A percentile compares a stretch with the other conserved stretches of the same genome.
Evolutionary conservation across 2,888 invertebrate species (phyloP).

Genomic region (Blastobasis adustella): DNA sequence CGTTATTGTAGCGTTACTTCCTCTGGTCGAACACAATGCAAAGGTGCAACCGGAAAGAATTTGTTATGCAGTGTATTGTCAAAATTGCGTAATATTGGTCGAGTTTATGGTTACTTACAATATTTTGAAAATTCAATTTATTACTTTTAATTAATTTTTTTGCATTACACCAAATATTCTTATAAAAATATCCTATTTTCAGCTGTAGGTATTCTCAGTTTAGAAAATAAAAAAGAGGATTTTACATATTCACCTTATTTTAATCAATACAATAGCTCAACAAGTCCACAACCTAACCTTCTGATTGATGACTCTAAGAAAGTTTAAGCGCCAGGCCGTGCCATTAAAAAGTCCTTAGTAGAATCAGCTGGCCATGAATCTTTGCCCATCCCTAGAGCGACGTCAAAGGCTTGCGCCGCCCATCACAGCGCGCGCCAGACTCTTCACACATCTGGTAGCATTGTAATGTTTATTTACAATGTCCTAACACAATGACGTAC

Average conservation of each 20-base stretch:
- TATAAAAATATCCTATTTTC: no score
- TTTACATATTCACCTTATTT: no score
- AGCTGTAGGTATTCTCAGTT: no score
- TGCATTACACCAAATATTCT: no score
- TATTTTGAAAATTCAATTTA: background rate
- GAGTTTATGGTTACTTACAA: slow-evolving; percentile 1
- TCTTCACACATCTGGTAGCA: slow-evolving; percentile 55
- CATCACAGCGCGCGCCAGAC: slow-evolving; percentile 21
- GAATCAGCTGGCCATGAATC: slow-evolving; percentile 3
- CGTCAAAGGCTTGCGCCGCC: slow-evolving; percentile 39
- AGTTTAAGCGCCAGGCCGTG: no score
- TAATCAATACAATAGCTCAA: no score
- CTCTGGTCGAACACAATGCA: slow-evolving; percentile 30
- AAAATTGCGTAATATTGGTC: slow-evolving; percentile 11
- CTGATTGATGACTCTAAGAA: no score
- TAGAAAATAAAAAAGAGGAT: no score
- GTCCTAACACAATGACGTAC: slow-evolving; percentile 46
- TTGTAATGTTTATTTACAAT: slow-evolving; percentile 66
- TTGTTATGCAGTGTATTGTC: slow-evolving; percentile 31
- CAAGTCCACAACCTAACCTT: no score
- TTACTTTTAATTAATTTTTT: no score
- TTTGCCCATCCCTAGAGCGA: slow-evolving; percentile 7
- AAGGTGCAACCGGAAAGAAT: slow-evolving; percentile 46
- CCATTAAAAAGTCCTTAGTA: background rate
- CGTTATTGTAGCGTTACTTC: slow-evolving; percentile 43